A percentile compares a stretch with the other conserved stretches of the same genome.
phyloP scores from a whole-genome alignment of 2,888 invertebrate genomes.

The Luperina testacea region DNA sequence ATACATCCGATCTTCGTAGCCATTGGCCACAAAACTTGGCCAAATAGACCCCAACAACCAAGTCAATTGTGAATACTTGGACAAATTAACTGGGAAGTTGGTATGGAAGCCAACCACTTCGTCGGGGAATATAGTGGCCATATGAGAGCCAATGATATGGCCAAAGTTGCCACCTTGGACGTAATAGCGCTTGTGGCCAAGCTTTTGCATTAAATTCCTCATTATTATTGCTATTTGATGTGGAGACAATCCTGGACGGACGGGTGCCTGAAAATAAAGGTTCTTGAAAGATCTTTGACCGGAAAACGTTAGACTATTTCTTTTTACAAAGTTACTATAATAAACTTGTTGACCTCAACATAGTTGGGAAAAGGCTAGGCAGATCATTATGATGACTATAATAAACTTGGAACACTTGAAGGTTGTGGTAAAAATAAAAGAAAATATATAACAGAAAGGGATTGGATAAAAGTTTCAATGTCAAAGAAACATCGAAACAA shows the following conservation, averaged over 20 bases:
- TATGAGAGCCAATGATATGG: conserved; percentile 89
- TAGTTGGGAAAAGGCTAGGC: too few species aligned
- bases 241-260: conserved; percentile 90
- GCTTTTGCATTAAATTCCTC: conserved; percentile 92
- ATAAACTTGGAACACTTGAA: neutral
- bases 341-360: neutral
- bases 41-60: conserved; percentile 86
- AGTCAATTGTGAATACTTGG: conserved; percentile 73
- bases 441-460: neutral
- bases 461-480: neutral
- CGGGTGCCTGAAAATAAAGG: conserved; percentile 80
- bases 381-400: neutral
- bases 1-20: conserved; percentile 86
- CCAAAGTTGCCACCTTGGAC: conserved; percentile 95
- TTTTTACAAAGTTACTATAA: conserved; percentile 2
- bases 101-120: conserved; percentile 90
- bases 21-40: conserved; percentile 87
- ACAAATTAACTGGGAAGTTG: conserved; percentile 90
- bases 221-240: conserved; percentile 91
- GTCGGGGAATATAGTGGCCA: conserved; percentile 92
- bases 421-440: neutral
- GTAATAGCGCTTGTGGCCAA: conserved; percentile 92
- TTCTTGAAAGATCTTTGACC: conserved; percentile 13
- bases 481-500: neutral
- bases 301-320: conserved; percentile 20